A percentile compares a stretch with the other conserved stretches of the same genome.
These are phyloP conservation scores for Ophraella communa DNA, from an alignment of 2,888 invertebrate species.

Conservation along the genomic window DNA sequence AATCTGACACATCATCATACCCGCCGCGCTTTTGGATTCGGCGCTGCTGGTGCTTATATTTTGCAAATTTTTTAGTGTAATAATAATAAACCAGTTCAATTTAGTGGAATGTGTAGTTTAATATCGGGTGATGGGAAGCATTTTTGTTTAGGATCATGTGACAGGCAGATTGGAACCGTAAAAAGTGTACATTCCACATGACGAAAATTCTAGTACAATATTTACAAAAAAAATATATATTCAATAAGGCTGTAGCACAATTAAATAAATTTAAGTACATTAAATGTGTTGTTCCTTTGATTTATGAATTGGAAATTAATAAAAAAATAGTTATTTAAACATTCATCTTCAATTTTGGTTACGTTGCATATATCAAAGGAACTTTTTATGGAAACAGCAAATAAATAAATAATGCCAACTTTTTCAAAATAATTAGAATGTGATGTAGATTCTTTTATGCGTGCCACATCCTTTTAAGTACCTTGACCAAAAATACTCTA, in stretches of 20 bases:
- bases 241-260: slow-evolving; percentile 18
- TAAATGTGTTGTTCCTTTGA: neutral
- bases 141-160: slow-evolving; percentile 41
- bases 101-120: slow-evolving; percentile 54
- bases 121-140: slow-evolving; percentile 44
- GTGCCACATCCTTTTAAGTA: slow-evolving; percentile 15
- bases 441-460: slow-evolving; percentile 10
- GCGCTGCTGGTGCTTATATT: slow-evolving; percentile 37
- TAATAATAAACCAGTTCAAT: slow-evolving; percentile 33
- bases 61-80: slow-evolving; percentile 13
- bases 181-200: slow-evolving; percentile 69
- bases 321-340: too few relatives aligned
- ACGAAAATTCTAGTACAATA: slow-evolving; percentile 51
- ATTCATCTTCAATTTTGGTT: too few relatives aligned
- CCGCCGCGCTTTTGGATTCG: slow-evolving; percentile 49
- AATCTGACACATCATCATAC: slow-evolving; percentile 68
- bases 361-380: neutral
- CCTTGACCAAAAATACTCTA: slow-evolving; percentile 40
- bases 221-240: slow-evolving; percentile 47
- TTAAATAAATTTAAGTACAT: slow-evolving; percentile 1
- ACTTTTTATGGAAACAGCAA: neutral
- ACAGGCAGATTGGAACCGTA: slow-evolving; percentile 69
- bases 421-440: neutral
- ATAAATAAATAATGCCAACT: neutral
- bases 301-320: neutral